Conservation (phyloP, 2,888 invertebrate species). For the Drosophila ustulata region DNA sequence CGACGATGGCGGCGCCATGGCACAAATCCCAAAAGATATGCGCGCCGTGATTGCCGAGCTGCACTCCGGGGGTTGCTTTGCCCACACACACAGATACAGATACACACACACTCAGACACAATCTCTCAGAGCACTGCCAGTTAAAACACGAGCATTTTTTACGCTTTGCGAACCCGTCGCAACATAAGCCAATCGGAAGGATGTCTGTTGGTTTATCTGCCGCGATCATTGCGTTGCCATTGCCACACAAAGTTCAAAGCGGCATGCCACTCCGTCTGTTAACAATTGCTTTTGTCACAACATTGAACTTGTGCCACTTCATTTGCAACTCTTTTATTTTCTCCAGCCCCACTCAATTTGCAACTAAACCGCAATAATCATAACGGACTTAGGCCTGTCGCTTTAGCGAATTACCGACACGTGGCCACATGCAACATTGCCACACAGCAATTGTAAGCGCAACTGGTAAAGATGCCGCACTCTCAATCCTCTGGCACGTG, state of each 20-base stretch:
- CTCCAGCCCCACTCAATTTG: slow-evolving; percentile 9
- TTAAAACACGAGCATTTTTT: slow-evolving; percentile 73
- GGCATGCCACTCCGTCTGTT: slow-evolving; percentile 32
- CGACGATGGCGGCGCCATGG: slow-evolving; percentile 82
- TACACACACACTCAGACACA: slow-evolving; percentile 20
- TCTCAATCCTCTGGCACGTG: slow-evolving; percentile 44
- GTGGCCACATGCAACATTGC: slow-evolving; percentile 60
- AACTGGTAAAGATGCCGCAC: slow-evolving; percentile 63
- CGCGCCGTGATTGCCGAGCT: slow-evolving; percentile 71
- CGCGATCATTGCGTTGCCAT: slow-evolving; percentile 53
- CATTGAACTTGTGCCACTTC: slow-evolving; percentile 56
- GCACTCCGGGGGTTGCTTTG: slow-evolving; percentile 78
- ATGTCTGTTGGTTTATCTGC: slow-evolving; percentile 32
- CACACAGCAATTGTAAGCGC: slow-evolving; percentile 30
- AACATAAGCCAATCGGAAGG: slow-evolving; percentile 79
- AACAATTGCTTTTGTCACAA: slow-evolving; percentile 49
- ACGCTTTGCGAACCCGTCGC: slow-evolving; percentile 55
- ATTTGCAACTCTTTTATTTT: slow-evolving; percentile 66
- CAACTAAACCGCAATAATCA: slow-evolving; percentile 68
- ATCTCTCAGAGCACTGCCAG: slow-evolving; percentile 49
- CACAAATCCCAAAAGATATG: slow-evolving; percentile 79
- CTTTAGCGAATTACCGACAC: slow-evolving; percentile 74
- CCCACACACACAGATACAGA: slow-evolving; percentile 42
- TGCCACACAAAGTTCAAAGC: slow-evolving; percentile 43
- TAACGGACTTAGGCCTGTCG: slow-evolving; percentile 71